These are phyloP conservation scores for Microtus montanus DNA, from an alignment of 2,113 vertebrate species.

Conservation along the genomic window DNA sequence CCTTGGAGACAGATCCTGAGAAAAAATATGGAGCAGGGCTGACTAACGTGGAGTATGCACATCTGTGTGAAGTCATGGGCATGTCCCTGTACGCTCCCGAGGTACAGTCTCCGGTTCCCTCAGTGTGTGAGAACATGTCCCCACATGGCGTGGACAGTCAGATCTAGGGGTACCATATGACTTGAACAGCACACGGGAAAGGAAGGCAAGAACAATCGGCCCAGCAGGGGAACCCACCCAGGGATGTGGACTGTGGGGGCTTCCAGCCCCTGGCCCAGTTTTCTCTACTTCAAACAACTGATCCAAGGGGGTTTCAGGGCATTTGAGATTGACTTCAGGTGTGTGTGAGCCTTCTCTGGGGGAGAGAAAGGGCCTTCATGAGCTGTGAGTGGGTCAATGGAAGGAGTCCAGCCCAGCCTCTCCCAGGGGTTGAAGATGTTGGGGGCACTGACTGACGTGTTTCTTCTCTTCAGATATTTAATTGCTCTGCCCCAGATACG, in stretches of 20 bases:
- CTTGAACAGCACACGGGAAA: not conserved
- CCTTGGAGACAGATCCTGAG: conserved; percentile 81
- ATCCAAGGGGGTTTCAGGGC: not conserved
- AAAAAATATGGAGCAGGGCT: conserved; percentile 81
- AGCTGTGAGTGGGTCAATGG: not conserved
- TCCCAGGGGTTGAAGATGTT: not conserved
- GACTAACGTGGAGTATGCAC: conserved; percentile 82
- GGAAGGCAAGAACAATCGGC: not conserved
- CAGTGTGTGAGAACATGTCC: fast-evolving
- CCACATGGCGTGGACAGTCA: no score
- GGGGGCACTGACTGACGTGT: fast-evolving
- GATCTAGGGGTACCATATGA: not conserved
- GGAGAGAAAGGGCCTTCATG: not conserved
- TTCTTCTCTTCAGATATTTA: conserved; percentile 80
- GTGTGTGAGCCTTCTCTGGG: not conserved
- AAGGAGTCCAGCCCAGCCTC: not conserved
- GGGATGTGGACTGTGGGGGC: not conserved
- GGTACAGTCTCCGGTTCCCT: conserved; percentile 63
- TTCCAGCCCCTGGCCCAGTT: not conserved
- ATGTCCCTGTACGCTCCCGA: conserved; percentile 81
- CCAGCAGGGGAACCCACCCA: not conserved
- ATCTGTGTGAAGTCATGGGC: conserved; percentile 85
- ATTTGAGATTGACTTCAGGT: not conserved
- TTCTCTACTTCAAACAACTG: not conserved
- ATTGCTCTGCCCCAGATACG: conserved; percentile 84